phyloP scores from a whole-genome alignment of 2,113 vertebrate species.

The Vicugna pacos region DNA sequence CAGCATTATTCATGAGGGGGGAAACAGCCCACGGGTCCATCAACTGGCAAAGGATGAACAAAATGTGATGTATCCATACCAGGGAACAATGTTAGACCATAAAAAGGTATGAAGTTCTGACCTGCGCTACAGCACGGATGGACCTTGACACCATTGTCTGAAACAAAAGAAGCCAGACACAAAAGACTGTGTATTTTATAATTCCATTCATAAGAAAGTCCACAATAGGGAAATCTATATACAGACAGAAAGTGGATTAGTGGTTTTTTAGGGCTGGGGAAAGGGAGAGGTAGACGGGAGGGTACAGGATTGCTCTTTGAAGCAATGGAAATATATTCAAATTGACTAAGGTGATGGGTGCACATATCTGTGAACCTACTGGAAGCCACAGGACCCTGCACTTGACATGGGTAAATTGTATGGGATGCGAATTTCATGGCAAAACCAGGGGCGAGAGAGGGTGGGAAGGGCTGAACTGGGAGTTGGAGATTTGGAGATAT shows the following conservation, averaged over 20 bases:
- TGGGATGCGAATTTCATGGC: accelerated
- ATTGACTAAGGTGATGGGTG: accelerated
- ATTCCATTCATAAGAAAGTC: too few relatives aligned
- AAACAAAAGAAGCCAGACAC: not conserved
- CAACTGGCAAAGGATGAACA: not conserved
- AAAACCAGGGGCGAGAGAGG: too few relatives aligned
- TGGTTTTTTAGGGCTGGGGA: accelerated
- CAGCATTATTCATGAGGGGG: too few relatives aligned
- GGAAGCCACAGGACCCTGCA: accelerated
- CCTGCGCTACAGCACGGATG: accelerated
- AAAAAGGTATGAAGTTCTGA: too few relatives aligned
- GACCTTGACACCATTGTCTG: accelerated
- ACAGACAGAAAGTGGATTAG: accelerated
- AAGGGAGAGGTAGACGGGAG: accelerated
- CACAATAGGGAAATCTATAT: not conserved
- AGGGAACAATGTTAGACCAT: accelerated
- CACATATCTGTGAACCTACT: accelerated
- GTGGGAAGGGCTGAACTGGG: too few relatives aligned
- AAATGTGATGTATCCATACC: accelerated
- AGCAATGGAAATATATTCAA: not conserved
- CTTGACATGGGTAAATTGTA: accelerated
- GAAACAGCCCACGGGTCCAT: not conserved
- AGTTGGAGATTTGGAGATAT: too few relatives aligned
- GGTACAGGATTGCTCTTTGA: not conserved
- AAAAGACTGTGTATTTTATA: accelerated